A percentile compares a stretch with the other conserved stretches of the same genome.
Evolutionary conservation across 2,888 invertebrate species (phyloP).

Genomic region (Poecilobothrus nobilitatus): DNA sequence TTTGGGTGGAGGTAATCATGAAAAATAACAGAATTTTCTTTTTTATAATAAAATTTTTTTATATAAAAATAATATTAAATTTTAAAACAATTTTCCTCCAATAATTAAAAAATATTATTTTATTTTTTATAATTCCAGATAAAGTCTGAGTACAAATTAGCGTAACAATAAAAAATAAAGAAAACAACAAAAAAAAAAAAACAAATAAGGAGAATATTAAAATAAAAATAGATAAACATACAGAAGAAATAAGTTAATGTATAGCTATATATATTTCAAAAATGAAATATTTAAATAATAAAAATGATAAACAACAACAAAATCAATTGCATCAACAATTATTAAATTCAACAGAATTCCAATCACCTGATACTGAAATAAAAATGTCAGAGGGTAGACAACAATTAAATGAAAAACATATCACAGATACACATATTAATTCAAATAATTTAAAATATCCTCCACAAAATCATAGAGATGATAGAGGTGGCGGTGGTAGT

Average conservation of each 20-base stretch:
- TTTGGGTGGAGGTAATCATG: no score
- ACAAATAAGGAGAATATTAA: neutral
- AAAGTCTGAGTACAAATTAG: constrained; percentile 4
- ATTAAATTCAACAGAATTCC: constrained; percentile 8
- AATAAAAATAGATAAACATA: no score
- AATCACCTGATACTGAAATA: constrained; percentile 8
- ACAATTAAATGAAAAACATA: constrained; percentile 3
- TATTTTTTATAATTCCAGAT: neutral
- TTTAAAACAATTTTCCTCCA: no score
- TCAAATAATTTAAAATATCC: neutral
- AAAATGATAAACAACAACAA: constrained; percentile 10
- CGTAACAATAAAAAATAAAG: neutral
- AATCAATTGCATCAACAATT: constrained; percentile 13
- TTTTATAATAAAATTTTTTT: no score
- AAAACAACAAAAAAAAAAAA: neutral
- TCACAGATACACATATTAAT: neutral
- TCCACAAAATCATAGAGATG: constrained; percentile 18
- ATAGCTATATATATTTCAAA: neutral
- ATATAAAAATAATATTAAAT: no score
- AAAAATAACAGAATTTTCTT: no score
- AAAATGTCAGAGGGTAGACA: neutral
- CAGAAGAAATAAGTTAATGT: neutral
- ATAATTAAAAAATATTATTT: no score
- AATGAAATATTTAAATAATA: neutral
- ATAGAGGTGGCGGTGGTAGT: constrained; percentile 11